A percentile compares a stretch with the other conserved stretches of the same genome.
phyloP scores from a whole-genome alignment of 2,888 invertebrate genomes.

The Pheosia gnoma region DNA sequence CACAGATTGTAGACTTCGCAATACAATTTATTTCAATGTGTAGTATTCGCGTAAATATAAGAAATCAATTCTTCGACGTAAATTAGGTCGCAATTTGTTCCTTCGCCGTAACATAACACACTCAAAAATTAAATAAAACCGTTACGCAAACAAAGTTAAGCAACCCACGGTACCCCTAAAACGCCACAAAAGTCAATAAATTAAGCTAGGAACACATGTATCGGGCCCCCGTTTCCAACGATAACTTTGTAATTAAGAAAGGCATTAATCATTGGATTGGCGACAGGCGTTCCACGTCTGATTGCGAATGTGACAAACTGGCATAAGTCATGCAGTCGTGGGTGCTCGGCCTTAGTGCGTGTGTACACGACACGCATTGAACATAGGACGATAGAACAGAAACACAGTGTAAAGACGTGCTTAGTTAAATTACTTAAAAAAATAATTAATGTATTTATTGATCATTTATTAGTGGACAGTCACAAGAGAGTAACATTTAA shows the following conservation, averaged over 20 bases:
- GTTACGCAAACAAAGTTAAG: slow-evolving; percentile 47
- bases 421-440: too few relatives aligned
- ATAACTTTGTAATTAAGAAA: slow-evolving; percentile 83
- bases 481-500: too few relatives aligned
- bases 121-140: slow-evolving; percentile 38
- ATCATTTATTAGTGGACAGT: too few relatives aligned
- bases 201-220: slow-evolving; percentile 77
- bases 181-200: slow-evolving; percentile 76
- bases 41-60: too few relatives aligned
- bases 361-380: slow-evolving; percentile 10
- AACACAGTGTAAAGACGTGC: too few relatives aligned
- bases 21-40: too few relatives aligned
- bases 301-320: slow-evolving; percentile 77
- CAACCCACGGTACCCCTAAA: slow-evolving; percentile 41
- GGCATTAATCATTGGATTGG: slow-evolving; percentile 79
- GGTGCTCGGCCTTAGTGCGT: slow-evolving; percentile 54
- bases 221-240: slow-evolving; percentile 58
- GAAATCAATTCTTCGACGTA: too few relatives aligned
- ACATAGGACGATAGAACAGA: not conserved
- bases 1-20: too few relatives aligned
- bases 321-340: slow-evolving; percentile 72
- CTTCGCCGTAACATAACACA: not conserved
- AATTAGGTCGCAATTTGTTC: too few relatives aligned
- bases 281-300: slow-evolving; percentile 62
- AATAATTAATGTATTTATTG: too few relatives aligned